Base-by-base conservation (phyloP, 2,113 vertebrate genomes). In the Benitochromis conjunctus region DNA sequence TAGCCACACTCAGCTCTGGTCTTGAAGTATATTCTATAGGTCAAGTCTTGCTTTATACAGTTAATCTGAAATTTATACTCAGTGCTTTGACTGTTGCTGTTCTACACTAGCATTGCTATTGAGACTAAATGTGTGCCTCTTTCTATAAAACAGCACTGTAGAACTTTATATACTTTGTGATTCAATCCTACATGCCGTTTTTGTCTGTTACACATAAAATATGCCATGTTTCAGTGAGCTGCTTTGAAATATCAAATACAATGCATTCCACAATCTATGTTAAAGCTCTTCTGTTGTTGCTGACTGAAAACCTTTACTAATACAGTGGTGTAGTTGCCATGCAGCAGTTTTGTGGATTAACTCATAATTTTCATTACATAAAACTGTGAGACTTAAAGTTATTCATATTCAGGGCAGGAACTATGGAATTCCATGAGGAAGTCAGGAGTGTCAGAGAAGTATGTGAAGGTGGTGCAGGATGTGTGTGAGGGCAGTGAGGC, bases 221-320 rank as follows among this genome's bases (percentile, higher is more conserved):
- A 26, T 38, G 46, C 78, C 13, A 76, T 92, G 82, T 93, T 83
- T 86, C 85, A 88, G 54, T 88, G 89, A 82, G 60, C 83, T 88
- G 69, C 74, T 88, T 86, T 83, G 85, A 90, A 56, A 62, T 29
- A 94, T 87, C 94, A 94, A 95, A 94, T 38, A 62, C 60, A 80
- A 85, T 89, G 87, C 84, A 91, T 92, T 94, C 82, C 85, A 86
- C 36, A 21, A 2, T 4, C 16, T 60, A 9, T 80, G 53, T 36
- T 19, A 4, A 21, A 38, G 57, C n/a, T n/a, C 24, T 13, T 85
- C 9, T 90, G 16, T 88, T 80, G 24, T 86, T 62, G 24, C 11
- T n/a, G 12, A 69, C 64, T 60, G 14, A 57, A 83, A 80, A 46
- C 7, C 51, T 77, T 10, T 46, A 8, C 11, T 26, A 11, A 21